phyloP scores from a whole-genome alignment of 30 jellyfish, hydroid and myxozoan species.

The Aurelia coerulea region DNA sequence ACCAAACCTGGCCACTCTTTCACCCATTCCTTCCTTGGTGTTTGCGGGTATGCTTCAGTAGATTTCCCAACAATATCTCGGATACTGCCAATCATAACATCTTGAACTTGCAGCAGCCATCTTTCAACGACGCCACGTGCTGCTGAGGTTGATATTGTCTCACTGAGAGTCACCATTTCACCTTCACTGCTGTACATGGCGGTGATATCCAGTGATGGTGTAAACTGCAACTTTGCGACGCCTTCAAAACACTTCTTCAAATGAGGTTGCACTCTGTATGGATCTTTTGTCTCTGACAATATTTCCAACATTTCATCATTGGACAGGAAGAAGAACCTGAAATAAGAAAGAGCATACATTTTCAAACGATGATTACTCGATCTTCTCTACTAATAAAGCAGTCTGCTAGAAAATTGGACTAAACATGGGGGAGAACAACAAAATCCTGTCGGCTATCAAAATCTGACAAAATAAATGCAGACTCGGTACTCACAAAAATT shows the following conservation, averaged over 20 bases:
- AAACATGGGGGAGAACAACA: too few species aligned
- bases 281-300: slow-evolving; percentile 95
- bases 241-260: slow-evolving; percentile 98
- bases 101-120: slow-evolving; percentile 98
- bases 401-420: too few species aligned
- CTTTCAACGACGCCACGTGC: slow-evolving; percentile 99
- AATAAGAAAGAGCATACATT: neutral
- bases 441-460: too few species aligned
- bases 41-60: slow-evolving; percentile 92
- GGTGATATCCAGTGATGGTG: slow-evolving; percentile 90
- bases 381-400: too few species aligned
- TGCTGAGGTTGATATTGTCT: slow-evolving; percentile 91
- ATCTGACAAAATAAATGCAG: too few species aligned
- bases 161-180: slow-evolving; percentile 89
- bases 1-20: slow-evolving; percentile 88
- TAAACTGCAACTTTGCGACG: slow-evolving; percentile 94
- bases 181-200: slow-evolving; percentile 98
- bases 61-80: slow-evolving; percentile 92
- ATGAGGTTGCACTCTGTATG: slow-evolving; percentile 98
- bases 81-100: slow-evolving; percentile 88
- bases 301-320: slow-evolving; percentile 97
- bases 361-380: too few species aligned
- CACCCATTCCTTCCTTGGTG: slow-evolving; percentile 97
- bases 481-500: too few species aligned
- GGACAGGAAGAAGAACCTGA: slow-evolving; percentile 93